Percentiles rank a stretch among this genome's conserved stretches.
Conservation (phyloP, 37 sponge, comb jelly and placozoan genomes). For the Haliclona indistincta region DNA sequence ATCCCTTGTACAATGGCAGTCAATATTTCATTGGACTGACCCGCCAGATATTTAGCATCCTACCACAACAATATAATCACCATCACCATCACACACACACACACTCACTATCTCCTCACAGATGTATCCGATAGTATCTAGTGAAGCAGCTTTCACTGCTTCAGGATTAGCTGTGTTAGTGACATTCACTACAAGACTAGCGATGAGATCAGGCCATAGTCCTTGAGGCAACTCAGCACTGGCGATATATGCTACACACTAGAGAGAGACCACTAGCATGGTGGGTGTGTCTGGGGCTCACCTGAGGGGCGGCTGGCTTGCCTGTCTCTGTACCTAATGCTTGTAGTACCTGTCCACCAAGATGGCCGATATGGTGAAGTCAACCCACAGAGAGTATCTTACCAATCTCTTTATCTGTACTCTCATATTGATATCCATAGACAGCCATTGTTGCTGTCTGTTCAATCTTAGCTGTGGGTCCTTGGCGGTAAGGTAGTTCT, state of each 20-base stretch:
- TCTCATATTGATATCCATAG: conserved; percentile 51
- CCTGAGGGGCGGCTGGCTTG: conserved; percentile 5
- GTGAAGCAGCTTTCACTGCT: conserved; percentile 85
- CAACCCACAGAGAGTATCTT: too few relatives aligned
- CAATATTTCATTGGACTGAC: conserved; percentile 85
- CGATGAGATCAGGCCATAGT: conserved; percentile 86
- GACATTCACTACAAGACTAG: conserved; percentile 47
- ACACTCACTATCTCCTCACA: conserved; percentile 90
- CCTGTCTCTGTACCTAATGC: conserved; percentile 91
- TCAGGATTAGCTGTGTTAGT: conserved; percentile 31
- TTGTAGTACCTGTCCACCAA: conserved; percentile 61
- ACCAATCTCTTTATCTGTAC: conserved; percentile 77
- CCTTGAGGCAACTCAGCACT: conserved; percentile 81
- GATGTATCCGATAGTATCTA: conserved; percentile 93
- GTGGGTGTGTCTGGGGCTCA: neutral
- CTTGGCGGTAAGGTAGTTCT: conserved; percentile 96
- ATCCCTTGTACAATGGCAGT: conserved; percentile 98
- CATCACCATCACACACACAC: neutral
- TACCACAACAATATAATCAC: neutral
- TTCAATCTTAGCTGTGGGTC: conserved; percentile 56
- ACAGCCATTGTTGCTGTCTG: conserved; percentile 83
- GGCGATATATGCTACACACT: conserved; percentile 95
- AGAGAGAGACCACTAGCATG: neutral
- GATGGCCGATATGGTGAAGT: too few relatives aligned
- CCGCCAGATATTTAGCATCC: conserved; percentile 45